Evolutionary conservation across 2,888 invertebrate species (phyloP).

Genomic region (Hypolimnas misippus): DNA sequence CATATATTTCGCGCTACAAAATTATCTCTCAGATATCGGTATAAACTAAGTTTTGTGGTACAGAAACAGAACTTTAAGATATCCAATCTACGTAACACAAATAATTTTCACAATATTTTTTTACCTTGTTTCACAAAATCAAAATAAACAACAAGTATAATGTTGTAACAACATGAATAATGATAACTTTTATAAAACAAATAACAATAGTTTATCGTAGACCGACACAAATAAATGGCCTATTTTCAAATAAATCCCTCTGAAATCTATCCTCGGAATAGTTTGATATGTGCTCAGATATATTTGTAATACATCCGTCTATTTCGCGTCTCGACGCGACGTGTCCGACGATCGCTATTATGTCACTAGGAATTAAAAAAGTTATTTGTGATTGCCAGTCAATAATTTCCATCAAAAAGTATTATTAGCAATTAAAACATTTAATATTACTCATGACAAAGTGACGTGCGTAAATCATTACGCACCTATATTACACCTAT

Average conservation of each 20-base stretch:
- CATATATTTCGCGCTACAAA: neutral
- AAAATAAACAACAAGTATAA: no score
- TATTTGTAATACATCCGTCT: slow-evolving; percentile 40
- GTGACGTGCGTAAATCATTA: no score
- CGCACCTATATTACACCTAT: no score
- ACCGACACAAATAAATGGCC: slow-evolving; percentile 27
- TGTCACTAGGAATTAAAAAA: slow-evolving; percentile 25
- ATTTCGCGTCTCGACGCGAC: slow-evolving; percentile 31
- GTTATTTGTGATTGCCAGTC: no score
- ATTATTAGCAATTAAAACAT: no score
- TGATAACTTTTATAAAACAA: neutral
- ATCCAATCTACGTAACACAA: neutral
- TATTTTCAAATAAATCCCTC: slow-evolving; percentile 28
- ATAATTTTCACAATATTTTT: no score
- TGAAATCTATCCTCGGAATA: slow-evolving; percentile 38
- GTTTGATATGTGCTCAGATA: slow-evolving; percentile 37
- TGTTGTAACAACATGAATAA: neutral
- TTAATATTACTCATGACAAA: no score
- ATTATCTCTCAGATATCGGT: neutral
- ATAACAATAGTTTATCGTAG: slow-evolving; percentile 3
- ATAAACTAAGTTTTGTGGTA: neutral
- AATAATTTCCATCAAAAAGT: no score
- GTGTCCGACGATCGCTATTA: slow-evolving; percentile 25
- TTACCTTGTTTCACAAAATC: no score
- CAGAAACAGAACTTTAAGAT: neutral